phyloP scores from a whole-genome alignment of 2,888 invertebrate genomes.

The Lithophane leautieri region DNA sequence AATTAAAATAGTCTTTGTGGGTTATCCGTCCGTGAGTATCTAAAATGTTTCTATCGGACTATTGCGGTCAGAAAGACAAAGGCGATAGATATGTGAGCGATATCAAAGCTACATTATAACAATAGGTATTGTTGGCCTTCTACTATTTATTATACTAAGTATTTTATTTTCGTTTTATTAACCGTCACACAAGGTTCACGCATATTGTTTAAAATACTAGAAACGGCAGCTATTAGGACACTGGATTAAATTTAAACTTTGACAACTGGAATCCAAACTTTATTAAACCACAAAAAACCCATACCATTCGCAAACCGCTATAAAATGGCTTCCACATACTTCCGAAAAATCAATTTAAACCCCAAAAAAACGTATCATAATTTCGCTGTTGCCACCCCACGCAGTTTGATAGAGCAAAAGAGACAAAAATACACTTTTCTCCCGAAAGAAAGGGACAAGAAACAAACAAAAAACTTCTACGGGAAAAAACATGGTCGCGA shows the following conservation, averaged over 20 bases:
- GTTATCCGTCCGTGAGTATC: constrained; percentile 48
- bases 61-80: constrained; percentile 30
- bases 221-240: neutral
- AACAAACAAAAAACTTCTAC: constrained; percentile 86
- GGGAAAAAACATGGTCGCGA: constrained; percentile 89
- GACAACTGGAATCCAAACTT: constrained; percentile 16
- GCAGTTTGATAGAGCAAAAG: constrained; percentile 79
- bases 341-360: constrained; percentile 89
- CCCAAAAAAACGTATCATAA: constrained; percentile 89
- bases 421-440: constrained; percentile 64
- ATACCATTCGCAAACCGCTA: constrained; percentile 69
- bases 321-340: constrained; percentile 87
- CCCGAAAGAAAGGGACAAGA: constrained; percentile 69
- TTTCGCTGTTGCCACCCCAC: constrained; percentile 86
- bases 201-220: neutral
- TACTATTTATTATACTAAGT: constrained; percentile 8
- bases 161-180: neutral
- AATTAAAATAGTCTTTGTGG: constrained; percentile 39
- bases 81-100: constrained; percentile 22
- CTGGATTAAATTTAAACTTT: neutral
- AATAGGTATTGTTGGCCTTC: constrained; percentile 23
- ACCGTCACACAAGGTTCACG: no score
- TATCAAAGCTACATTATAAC: constrained; percentile 13
- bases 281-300: constrained; percentile 39
- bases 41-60: constrained; percentile 17